Evolutionary conservation across 2,888 invertebrate species (phyloP).

Genomic region (Gymnocheta viridis): DNA sequence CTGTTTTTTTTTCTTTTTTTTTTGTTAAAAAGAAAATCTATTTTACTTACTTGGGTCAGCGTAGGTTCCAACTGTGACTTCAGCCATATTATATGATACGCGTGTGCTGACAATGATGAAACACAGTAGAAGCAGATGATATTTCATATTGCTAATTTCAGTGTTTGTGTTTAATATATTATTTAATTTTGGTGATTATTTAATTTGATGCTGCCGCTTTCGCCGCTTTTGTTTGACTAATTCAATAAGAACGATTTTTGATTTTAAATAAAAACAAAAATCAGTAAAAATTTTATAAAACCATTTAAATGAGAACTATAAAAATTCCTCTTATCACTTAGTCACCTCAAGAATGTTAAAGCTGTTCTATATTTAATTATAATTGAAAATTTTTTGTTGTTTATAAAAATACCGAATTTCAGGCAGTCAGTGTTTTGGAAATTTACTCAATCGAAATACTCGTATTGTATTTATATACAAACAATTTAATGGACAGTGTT

Average conservation of each 20-base stretch:
- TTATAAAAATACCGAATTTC: neutral
- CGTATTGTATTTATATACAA: too few species aligned
- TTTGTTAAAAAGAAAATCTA: neutral
- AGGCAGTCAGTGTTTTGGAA: slow-evolving; percentile 22
- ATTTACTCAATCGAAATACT: too few species aligned
- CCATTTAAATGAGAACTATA: slow-evolving; percentile 3
- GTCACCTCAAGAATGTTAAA: slow-evolving; percentile 15
- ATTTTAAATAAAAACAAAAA: slow-evolving; percentile 35
- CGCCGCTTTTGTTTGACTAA: slow-evolving; percentile 37
- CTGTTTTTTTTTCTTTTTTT: neutral
- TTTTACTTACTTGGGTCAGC: slow-evolving; percentile 43
- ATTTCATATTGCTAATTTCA: slow-evolving; percentile 51
- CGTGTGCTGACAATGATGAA: slow-evolving; percentile 9
- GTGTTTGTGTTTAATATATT: slow-evolving; percentile 18
- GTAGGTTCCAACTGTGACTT: slow-evolving; percentile 5
- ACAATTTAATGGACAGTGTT: too few species aligned
- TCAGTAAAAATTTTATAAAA: slow-evolving; percentile 6
- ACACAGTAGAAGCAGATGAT: slow-evolving; percentile 1
- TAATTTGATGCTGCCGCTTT: slow-evolving; percentile 3
- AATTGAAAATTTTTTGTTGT: neutral
- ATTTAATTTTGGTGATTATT: neutral
- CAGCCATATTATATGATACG: neutral
- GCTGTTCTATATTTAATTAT: slow-evolving; percentile 23
- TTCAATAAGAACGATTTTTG: neutral
- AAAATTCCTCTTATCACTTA: slow-evolving; percentile 39